A percentile compares a stretch with the other conserved stretches of the same genome.
These are phyloP conservation scores for Drosophila pegasa DNA, from an alignment of 2,888 invertebrate genomes.

Conservation along the genomic window DNA sequence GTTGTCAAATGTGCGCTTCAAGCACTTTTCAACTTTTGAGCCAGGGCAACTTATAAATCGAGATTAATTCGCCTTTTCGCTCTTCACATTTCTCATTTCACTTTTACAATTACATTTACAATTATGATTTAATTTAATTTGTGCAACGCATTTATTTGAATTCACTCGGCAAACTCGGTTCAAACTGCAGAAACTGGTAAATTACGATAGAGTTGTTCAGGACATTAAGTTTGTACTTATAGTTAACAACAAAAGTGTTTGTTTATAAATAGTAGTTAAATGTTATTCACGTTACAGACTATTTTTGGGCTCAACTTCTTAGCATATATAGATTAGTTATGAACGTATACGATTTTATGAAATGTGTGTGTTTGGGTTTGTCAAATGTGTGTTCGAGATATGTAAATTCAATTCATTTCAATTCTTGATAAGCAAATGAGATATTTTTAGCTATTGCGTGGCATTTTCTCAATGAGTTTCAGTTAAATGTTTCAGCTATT, in stretches of 20 bases:
- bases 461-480: constrained; percentile 2
- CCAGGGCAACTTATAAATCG: neutral
- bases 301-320: constrained; percentile 68
- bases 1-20: constrained; percentile 12
- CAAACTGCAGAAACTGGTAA: constrained; percentile 22
- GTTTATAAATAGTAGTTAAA: constrained; percentile 11
- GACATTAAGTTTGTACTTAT: constrained; percentile 10
- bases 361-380: constrained; percentile 16
- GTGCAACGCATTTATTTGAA: constrained; percentile 66
- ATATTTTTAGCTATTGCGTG: constrained; percentile 23
- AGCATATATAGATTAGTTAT: constrained; percentile 39
- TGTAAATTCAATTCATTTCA: constrained; percentile 14
- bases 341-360: constrained; percentile 28
- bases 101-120: neutral
- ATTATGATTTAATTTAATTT: constrained; percentile 11
- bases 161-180: constrained; percentile 23
- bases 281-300: constrained; percentile 34
- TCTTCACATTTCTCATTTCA: neutral
- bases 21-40: constrained; percentile 25
- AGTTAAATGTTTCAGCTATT: constrained; percentile 10
- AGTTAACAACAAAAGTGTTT: constrained; percentile 31
- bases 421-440: constrained; percentile 19
- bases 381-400: constrained; percentile 53
- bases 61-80: constrained; percentile 3
- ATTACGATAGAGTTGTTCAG: neutral